These are phyloP conservation scores for Pangasius macronema DNA, from an alignment of 2,797 vertebrate species.

Conservation along the genomic window DNA sequence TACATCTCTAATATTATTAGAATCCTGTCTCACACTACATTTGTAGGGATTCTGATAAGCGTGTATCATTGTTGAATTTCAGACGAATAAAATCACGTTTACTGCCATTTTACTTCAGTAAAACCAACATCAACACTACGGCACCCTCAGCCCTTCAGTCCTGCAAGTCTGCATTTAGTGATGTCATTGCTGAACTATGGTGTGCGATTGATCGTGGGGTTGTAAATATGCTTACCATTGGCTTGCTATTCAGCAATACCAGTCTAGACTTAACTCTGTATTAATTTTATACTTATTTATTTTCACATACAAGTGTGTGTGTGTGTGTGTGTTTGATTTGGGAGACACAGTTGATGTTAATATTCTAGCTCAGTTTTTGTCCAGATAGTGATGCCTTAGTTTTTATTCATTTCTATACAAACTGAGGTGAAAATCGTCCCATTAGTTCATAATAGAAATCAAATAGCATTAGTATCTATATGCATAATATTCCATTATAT, in stretches of 20 bases:
- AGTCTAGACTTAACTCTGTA: not conserved
- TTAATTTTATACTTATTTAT: not conserved
- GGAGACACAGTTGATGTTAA: not conserved
- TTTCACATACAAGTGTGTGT: not conserved
- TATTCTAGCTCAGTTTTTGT: not conserved
- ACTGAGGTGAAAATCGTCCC: not conserved
- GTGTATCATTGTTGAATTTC: not conserved
- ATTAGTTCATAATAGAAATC: not conserved
- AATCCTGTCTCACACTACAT: not conserved
- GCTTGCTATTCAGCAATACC: not conserved
- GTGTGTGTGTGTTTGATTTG: not conserved
- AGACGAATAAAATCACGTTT: not conserved
- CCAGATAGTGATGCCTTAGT: not conserved
- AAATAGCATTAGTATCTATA: not conserved
- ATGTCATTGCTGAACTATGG: not conserved
- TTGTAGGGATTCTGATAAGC: not conserved
- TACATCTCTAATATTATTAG: not conserved
- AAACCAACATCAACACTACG: not conserved
- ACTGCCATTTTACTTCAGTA: not conserved
- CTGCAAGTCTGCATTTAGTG: not conserved
- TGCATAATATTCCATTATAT: not conserved
- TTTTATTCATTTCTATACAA: not conserved
- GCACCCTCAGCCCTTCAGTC: not conserved
- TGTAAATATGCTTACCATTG: not conserved
- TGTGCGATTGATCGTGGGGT: not conserved